phyloP scores from a whole-genome alignment of 92 coral and sea anemone species.

The Zoanthus sansibaricus region DNA sequence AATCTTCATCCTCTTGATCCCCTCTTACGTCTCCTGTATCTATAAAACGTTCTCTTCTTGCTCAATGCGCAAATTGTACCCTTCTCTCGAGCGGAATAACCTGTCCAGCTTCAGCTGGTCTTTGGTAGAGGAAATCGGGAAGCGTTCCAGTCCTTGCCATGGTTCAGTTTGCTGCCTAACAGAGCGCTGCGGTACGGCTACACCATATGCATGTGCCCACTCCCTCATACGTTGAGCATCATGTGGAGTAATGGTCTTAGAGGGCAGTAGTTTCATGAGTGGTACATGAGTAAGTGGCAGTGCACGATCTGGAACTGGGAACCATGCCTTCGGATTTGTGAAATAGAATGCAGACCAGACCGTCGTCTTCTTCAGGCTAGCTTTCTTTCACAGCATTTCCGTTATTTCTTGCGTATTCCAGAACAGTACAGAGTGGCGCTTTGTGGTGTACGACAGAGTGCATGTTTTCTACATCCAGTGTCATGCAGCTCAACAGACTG shows the following conservation, averaged over 20 bases:
- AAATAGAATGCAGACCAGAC: conserved; percentile 2
- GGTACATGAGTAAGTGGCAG: not conserved
- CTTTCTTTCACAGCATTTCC: conserved; percentile 44
- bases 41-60: too few relatives aligned
- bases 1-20: too few relatives aligned
- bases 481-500: not conserved
- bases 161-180: not conserved
- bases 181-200: too few relatives aligned
- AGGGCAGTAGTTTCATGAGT: too few relatives aligned
- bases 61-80: too few relatives aligned
- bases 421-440: conserved; percentile 34
- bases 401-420: conserved; percentile 38
- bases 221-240: too few relatives aligned
- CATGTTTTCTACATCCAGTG: not conserved
- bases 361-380: not conserved
- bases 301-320: conserved; percentile 37
- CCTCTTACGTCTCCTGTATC: too few relatives aligned
- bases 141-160: conserved; percentile 44
- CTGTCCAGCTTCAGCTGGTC: not conserved
- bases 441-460: conserved; percentile 68
- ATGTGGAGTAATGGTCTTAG: too few relatives aligned
- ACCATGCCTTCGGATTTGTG: conserved; percentile 31
- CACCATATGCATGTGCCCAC: too few relatives aligned
- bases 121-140: conserved; percentile 14
- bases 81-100: conserved; percentile 31